Base-by-base conservation (phyloP, 1,140 invertebrate genomes). In the Brachionus manjavacas region DNA sequence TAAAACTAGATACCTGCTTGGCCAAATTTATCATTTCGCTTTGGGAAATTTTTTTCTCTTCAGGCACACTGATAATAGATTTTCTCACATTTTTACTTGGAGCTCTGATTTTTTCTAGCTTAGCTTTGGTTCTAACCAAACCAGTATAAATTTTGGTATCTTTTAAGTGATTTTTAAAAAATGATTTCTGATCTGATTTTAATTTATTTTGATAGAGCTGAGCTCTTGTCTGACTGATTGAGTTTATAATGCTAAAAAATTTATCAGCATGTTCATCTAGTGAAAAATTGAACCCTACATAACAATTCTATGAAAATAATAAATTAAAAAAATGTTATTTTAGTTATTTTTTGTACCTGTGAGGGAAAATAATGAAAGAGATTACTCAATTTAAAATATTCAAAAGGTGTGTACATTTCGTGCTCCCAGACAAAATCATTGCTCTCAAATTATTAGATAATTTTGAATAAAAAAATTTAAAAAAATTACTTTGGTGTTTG, bases 381-480 rank as follows among this genome's bases (percentile, higher is more conserved):
- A 39, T 31, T 43, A 16, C 28, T 81, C 12, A 46, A 60, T 81
- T 81, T 52, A 64, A 64, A 11, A 35, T 81, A 81, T 43, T 41
- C 12, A 64, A 81, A 81, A 39, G 28, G 52, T n/a, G 52, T 64
- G 28, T 81, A 81, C 52, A 81, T 81, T 64, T 81, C 79, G 14
- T 41, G 64, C 52, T 81, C 49, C 79, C 79, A 81, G 43, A 81
- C 4, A 81, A 35, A 46, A 31, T 64, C 52, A 41, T 60, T 60
- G 52, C 41, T 55, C 76, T 80, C 9, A 35, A 39, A 60, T 12
- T 14, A 60, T n/a, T 4, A 49, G 9, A 46, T 39, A 14, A 46
- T 16, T 20, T 43, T 78, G 6, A 14, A 78, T 39, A 78, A 46
- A 46, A 78, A 78, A 8, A 9, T 78, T n/a, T 9, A n/a, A 28